These are phyloP conservation scores for Lumbricus terrestris DNA, from an alignment of 2,888 invertebrate species.

Conservation along the genomic window DNA sequence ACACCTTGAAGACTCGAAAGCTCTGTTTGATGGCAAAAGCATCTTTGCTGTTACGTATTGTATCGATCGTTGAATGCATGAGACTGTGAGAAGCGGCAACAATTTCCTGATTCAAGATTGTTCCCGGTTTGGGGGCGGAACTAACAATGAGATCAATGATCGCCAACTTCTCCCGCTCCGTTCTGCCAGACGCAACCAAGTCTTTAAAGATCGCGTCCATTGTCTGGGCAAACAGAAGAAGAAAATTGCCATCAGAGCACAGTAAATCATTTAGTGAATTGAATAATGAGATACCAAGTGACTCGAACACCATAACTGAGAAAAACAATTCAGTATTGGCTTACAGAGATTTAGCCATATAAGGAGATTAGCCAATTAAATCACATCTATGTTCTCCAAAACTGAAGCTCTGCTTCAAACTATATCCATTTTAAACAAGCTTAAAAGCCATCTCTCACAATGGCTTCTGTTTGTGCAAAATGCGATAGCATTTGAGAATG, in stretches of 20 bases:
- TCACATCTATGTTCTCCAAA: no score
- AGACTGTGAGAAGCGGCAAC: neutral
- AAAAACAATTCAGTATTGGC: no score
- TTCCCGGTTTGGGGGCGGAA: neutral
- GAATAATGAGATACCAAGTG: no score
- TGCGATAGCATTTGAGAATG: no score
- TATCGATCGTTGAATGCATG: neutral
- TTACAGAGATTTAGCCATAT: no score
- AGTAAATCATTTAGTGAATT: neutral
- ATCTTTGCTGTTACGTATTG: neutral
- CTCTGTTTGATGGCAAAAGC: neutral
- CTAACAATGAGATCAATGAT: neutral
- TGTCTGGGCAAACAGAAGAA: neutral
- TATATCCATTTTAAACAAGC: no score
- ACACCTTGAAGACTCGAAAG: neutral
- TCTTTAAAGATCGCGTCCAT: neutral
- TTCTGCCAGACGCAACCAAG: neutral
- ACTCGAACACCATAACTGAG: no score
- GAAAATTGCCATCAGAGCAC: neutral
- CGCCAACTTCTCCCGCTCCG: neutral
- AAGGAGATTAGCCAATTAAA: no score
- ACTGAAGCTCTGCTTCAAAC: no score
- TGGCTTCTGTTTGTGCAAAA: no score
- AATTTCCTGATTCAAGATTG: neutral
- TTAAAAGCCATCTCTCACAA: no score